Conservation (phyloP, 2,888 invertebrate genomes). For the Agrilus mali region DNA sequence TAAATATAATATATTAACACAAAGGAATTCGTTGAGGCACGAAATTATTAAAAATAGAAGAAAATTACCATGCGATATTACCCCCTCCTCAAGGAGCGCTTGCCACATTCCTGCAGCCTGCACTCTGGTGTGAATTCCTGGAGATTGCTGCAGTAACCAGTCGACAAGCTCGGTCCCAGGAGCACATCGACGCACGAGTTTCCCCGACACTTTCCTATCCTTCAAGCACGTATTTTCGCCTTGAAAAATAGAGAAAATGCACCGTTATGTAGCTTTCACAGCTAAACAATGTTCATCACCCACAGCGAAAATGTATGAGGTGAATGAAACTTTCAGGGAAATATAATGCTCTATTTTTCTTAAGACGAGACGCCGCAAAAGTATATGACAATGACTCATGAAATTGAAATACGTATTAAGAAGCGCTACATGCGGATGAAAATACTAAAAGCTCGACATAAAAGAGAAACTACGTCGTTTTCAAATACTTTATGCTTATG, state of each 20-base stretch:
- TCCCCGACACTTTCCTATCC: conserved; percentile 43
- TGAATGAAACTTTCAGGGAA: conserved; percentile 22
- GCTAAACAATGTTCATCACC: conserved; percentile 37
- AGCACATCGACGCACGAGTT: conserved; percentile 53
- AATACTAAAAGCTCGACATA: no score
- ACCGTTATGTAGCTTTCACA: background rate
- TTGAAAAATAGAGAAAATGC: conserved; percentile 14
- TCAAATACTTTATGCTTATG: no score
- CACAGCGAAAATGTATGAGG: conserved; percentile 48
- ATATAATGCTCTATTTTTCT: no score
- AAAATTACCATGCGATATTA: conserved; percentile 55
- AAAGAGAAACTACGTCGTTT: no score
- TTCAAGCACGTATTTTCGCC: conserved; percentile 38
- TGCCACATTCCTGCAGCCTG: conserved; percentile 78
- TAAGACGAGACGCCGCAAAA: no score
- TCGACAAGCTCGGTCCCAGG: conserved; percentile 72
- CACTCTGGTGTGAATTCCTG: conserved; percentile 48
- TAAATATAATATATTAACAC: no score
- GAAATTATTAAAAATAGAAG: no score
- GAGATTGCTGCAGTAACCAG: conserved; percentile 57
- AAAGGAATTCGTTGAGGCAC: no score
- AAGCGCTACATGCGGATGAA: no score
- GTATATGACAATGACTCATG: no score
- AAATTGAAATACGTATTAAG: no score
- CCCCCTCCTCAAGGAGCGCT: conserved; percentile 65